These are phyloP conservation scores for Drosophila pruinosa DNA, from an alignment of 1,140 invertebrate species.

Conservation along the genomic window DNA sequence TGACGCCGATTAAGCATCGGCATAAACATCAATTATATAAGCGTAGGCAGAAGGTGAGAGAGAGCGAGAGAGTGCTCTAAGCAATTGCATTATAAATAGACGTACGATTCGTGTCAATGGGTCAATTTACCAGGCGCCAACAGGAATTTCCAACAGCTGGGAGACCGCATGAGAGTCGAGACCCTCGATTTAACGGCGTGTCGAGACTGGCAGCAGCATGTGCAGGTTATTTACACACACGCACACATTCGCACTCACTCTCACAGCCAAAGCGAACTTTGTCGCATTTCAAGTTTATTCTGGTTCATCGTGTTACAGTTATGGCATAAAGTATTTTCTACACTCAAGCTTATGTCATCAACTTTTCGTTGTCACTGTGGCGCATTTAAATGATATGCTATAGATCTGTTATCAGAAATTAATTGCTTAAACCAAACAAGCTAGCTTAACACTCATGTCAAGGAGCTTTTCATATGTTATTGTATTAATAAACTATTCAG, in stretches of 20 bases:
- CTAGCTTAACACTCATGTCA: neutral
- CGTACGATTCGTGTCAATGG: constrained; percentile 21
- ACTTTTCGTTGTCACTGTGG: neutral
- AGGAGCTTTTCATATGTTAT: neutral
- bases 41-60: too few species aligned
- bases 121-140: constrained; percentile 48
- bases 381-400: constrained; percentile 7
- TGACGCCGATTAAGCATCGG: constrained; percentile 12
- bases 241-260: neutral
- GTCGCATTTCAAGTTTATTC: neutral
- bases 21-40: constrained; percentile 21
- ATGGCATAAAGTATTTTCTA: constrained; percentile 10
- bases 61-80: neutral
- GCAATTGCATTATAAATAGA: constrained; percentile 7
- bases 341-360: constrained; percentile 2
- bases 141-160: constrained; percentile 22
- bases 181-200: constrained; percentile 1
- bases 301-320: constrained; percentile 10
- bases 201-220: neutral
- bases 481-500: neutral
- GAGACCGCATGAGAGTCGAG: neutral
- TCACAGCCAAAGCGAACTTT: neutral
- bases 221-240: constrained; percentile 1
- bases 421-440: constrained; percentile 1
- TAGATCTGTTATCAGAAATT: neutral